phyloP scores from a whole-genome alignment of 2,797 vertebrate species.

The Cynodonichthys magdalenae region DNA sequence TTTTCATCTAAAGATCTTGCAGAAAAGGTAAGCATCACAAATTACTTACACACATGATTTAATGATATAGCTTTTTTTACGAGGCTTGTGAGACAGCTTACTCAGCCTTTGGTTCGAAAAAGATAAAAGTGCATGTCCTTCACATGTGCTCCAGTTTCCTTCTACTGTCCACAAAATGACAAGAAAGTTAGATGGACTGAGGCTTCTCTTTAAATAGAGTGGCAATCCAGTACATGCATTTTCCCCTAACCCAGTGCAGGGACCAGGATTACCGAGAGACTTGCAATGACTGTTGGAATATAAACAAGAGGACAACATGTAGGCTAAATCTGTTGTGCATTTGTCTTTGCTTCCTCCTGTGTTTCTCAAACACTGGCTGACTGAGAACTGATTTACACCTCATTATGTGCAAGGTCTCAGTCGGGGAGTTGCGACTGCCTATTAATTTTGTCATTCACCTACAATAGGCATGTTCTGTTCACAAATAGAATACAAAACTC shows the following conservation, averaged over 20 bases:
- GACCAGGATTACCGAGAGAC: slow-evolving; percentile 1
- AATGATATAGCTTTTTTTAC: slow-evolving; percentile 22
- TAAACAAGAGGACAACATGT: slow-evolving; percentile 14
- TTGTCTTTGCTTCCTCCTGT: slow-evolving; percentile 16
- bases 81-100: background rate
- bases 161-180: background rate
- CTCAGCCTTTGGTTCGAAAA: slow-evolving; percentile 10
- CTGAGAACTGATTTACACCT: slow-evolving; percentile 71
- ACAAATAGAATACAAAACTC: slow-evolving; percentile 80
- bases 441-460: slow-evolving; percentile 77
- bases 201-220: background rate
- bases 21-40: slow-evolving; percentile 74
- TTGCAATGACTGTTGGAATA: slow-evolving; percentile 6
- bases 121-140: background rate
- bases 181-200: background rate
- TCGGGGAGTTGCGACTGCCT: slow-evolving; percentile 67
- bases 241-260: background rate
- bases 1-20: slow-evolving; percentile 73
- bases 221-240: too few species aligned
- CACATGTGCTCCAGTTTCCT: slow-evolving; percentile 4
- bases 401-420: slow-evolving; percentile 66
- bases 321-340: slow-evolving; percentile 17
- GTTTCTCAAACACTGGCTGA: slow-evolving; percentile 49
- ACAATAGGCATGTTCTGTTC: slow-evolving; percentile 69
- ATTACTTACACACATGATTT: slow-evolving; percentile 11